These are phyloP conservation scores for Sceloporus tristichus DNA, from an alignment of 2,113 vertebrate genomes.

Conservation along the genomic window DNA sequence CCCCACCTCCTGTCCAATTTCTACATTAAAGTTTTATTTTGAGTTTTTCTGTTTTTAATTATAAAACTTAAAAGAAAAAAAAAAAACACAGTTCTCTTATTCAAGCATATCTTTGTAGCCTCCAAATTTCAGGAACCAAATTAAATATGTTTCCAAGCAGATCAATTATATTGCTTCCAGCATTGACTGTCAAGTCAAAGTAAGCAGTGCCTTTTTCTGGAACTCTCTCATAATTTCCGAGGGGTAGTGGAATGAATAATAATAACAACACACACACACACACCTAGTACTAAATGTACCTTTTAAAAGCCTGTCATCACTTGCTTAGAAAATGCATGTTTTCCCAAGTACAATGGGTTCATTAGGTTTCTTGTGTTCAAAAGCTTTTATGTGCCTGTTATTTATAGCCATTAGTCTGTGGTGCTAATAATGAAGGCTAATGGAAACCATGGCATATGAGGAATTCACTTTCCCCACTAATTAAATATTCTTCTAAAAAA, in stretches of 20 bases:
- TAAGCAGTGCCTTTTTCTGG: neutral
- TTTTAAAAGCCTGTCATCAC: conserved; percentile 42
- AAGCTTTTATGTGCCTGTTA: conserved; percentile 56
- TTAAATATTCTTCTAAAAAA: conserved; percentile 52
- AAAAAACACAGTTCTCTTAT: neutral
- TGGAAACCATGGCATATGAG: conserved; percentile 26
- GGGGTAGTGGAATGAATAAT: neutral
- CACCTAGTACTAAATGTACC: neutral
- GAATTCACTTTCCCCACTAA: conserved; percentile 41
- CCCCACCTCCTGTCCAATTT: neutral
- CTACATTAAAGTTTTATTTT: neutral
- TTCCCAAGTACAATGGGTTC: conserved; percentile 40
- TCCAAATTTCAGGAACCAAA: conserved; percentile 9
- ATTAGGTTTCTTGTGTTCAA: conserved; percentile 14
- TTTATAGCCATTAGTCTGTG: conserved; percentile 54
- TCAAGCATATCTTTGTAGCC: neutral
- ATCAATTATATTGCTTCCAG: conserved; percentile 23
- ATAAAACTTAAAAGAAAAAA: neutral
- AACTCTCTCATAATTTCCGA: conserved; percentile 15
- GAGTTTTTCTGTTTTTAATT: neutral
- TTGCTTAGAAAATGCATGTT: conserved; percentile 28
- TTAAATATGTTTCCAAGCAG: conserved; percentile 33
- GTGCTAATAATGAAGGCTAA: conserved; percentile 49
- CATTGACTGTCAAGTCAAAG: neutral
- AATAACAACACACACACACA: neutral